Conservation (phyloP, 2,113 vertebrate genomes). For the Nesogale talazaci region DNA sequence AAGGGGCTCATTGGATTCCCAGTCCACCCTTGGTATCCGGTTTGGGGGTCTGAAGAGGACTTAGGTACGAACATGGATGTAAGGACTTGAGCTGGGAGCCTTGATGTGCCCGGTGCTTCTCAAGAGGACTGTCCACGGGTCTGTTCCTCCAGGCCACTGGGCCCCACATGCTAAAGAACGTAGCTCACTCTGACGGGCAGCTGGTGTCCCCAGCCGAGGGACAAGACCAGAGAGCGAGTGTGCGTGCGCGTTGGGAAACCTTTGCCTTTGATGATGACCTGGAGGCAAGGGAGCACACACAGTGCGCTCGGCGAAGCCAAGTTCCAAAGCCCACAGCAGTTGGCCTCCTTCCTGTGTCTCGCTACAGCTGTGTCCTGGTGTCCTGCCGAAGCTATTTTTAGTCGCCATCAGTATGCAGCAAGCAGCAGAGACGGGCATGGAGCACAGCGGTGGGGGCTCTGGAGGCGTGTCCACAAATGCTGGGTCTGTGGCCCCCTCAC, state of each 20-base stretch:
- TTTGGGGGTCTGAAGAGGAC: no score
- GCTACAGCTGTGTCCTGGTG: not conserved
- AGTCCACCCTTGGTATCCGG: no score
- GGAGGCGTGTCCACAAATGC: not conserved
- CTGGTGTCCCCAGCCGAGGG: no score
- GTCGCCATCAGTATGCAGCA: constrained; percentile 24
- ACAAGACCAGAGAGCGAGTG: no score
- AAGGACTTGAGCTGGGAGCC: no score
- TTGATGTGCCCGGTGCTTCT: no score
- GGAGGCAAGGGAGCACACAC: not conserved
- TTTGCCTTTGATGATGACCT: not conserved
- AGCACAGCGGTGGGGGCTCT: not conserved
- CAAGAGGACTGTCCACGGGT: no score
- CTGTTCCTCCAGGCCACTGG: no score
- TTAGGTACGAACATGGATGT: no score
- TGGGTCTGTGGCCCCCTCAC: not conserved
- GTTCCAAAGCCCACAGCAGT: not conserved
- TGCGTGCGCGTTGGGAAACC: not conserved
- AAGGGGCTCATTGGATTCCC: no score
- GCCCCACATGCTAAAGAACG: no score
- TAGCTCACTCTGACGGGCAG: no score
- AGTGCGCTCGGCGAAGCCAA: not conserved
- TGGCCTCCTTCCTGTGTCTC: not conserved
- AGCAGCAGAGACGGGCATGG: constrained; percentile 2
- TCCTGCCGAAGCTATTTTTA: constrained; percentile 50